Evolutionary conservation across 2,888 invertebrate genomes (phyloP).

Genomic region (Helicoverpa assulta): DNA sequence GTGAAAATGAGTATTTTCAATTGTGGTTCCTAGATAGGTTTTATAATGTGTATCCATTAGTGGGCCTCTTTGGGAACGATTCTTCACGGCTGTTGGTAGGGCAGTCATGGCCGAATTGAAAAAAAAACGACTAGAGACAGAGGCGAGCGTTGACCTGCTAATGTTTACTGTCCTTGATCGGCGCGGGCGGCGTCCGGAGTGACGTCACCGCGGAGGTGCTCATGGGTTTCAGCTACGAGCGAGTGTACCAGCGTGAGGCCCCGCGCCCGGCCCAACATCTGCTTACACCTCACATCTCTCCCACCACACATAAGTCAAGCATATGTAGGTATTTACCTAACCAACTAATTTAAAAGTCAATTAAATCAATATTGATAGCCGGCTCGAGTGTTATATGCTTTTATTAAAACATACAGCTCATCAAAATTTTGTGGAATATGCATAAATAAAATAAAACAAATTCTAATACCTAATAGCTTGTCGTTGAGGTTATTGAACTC

Average conservation of each 20-base stretch:
- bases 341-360: conserved; percentile 37
- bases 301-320: conserved; percentile 12
- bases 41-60: conserved; percentile 63
- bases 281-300: conserved; percentile 7
- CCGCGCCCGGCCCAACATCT: conserved; percentile 7
- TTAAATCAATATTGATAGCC: conserved; percentile 42
- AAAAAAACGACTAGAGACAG: conserved; percentile 82
- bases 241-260: conserved; percentile 35
- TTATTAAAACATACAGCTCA: conserved; percentile 18
- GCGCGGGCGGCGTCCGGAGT: conserved; percentile 73
- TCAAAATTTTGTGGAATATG: conserved; percentile 39
- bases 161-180: conserved; percentile 89
- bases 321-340: conserved; percentile 24
- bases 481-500: conserved; percentile 48
- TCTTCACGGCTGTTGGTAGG: conserved; percentile 76
- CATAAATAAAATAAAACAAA: conserved; percentile 49
- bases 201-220: conserved; percentile 88
- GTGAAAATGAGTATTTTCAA: conserved; percentile 44
- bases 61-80: conserved; percentile 73
- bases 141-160: conserved; percentile 87
- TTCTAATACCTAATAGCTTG: conserved; percentile 48
- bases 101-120: conserved; percentile 79
- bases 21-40: conserved; percentile 47
- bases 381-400: conserved; percentile 4
- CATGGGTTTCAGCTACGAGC: conserved; percentile 85